These are phyloP conservation scores for Bagarius yarrelli DNA, from an alignment of 2,113 vertebrate species.

Conservation along the genomic window DNA sequence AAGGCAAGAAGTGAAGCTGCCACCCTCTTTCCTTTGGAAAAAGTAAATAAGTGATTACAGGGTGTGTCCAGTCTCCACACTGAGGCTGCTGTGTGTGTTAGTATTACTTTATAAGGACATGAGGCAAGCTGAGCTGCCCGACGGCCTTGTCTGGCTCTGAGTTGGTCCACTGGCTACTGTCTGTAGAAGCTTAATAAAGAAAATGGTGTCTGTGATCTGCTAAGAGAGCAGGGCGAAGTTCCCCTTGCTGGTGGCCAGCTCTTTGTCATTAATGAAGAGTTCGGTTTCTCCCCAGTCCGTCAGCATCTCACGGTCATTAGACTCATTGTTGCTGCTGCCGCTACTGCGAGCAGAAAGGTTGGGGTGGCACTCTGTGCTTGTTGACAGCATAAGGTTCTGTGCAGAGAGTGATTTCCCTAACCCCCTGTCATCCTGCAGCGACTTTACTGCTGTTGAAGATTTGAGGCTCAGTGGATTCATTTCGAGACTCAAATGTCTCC, in stretches of 20 bases:
- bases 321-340: constrained; percentile 81
- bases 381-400: constrained; percentile 85
- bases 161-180: constrained; percentile 80
- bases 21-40: constrained; percentile 40
- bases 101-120: constrained; percentile 83
- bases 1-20: constrained; percentile 38
- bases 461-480: constrained; percentile 82
- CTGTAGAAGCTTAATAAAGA: constrained; percentile 79
- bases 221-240: constrained; percentile 74
- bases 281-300: constrained; percentile 83
- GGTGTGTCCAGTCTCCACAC: constrained; percentile 36
- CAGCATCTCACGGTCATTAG: constrained; percentile 72
- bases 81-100: constrained; percentile 45
- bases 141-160: constrained; percentile 68
- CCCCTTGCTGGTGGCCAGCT: constrained; percentile 74
- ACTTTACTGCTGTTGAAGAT: constrained; percentile 69
- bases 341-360: constrained; percentile 73
- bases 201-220: constrained; percentile 69
- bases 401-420: constrained; percentile 89
- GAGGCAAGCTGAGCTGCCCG: constrained; percentile 76
- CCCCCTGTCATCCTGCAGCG: constrained; percentile 62
- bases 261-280: constrained; percentile 88
- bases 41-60: constrained; percentile 33
- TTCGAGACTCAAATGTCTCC: constrained; percentile 86
- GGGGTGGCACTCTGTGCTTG: constrained; percentile 75